Evolutionary conservation across 2,113 vertebrate genomes (phyloP).

Genomic region (Eptesicus fuscus): DNA sequence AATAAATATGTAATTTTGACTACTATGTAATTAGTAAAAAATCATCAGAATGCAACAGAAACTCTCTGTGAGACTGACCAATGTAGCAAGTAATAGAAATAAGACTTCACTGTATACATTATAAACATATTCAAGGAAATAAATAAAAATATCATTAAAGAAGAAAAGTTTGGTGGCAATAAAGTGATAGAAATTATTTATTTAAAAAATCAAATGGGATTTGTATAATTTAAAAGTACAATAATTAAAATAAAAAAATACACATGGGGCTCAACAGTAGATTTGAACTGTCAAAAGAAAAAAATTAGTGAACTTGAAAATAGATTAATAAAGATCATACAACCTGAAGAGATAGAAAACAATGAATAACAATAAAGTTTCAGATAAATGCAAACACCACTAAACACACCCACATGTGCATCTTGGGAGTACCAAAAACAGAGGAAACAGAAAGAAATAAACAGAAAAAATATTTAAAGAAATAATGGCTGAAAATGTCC

Average conservation of each 20-base stretch:
- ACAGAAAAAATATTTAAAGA: neutral
- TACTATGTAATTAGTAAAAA: neutral
- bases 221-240: neutral
- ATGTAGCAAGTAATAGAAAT: neutral
- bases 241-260: neutral
- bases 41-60: neutral
- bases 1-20: neutral
- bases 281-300: too few species aligned
- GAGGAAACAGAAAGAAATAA: neutral
- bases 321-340: neutral
- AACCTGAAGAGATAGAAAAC: neutral
- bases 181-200: neutral
- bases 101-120: neutral
- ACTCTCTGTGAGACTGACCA: neutral
- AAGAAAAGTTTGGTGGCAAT: neutral
- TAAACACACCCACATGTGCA: neutral
- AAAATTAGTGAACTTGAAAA: too few species aligned
- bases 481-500: neutral
- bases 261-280: too few species aligned
- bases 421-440: neutral
- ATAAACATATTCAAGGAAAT: neutral
- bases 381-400: neutral
- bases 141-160: neutral
- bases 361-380: neutral
- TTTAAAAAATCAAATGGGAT: neutral